Evolutionary conservation across 1,140 invertebrate genomes (phyloP), one percentile per base, ranked within the genome.

Genomic region (Araneus ventricosus): DNA sequence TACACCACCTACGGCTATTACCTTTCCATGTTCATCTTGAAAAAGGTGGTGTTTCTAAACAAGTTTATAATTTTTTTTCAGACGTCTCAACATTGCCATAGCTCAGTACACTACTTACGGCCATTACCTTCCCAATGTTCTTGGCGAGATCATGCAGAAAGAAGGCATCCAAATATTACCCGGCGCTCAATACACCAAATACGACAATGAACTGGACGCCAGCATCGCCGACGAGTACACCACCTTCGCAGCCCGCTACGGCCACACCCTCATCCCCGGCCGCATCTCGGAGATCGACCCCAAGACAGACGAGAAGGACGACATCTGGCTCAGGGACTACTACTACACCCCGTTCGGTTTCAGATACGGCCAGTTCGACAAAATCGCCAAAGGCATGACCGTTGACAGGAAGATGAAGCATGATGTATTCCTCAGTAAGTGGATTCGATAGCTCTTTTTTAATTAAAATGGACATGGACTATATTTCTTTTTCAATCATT

Each of bases 351-450:
- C 92, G 0, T 93, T 93, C 70, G 92, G 63, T 34, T 93, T 95
- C 52, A 87, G 94, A 30, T 86, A 94, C 27, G 94, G 94, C 20
- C 94, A 94, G 85, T 91, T 94, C n/a, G 94, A 95, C 87, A 91
- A 94, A 30, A 95, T 88, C 22, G 92, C 92, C 0, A 88, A 88
- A 27, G 92, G 92, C 52, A 93, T 93, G 92, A 93, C 92, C 5
- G 80, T 82, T 1, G 87, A 93, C n/a, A 80, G 87, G 20, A 93
- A 89, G 27, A 89, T 88, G 87, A 93, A 93, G 20, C 92, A 93
- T 14, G 92, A 93, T 37, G 92, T 93, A 4, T 93, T 93, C 34
- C 98, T 6, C 94, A 97, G 24, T 96, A 96, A 93, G 97, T 97
- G 80, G n/a, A n/a, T n/a, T 96, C 98, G 94, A 95, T 96, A 10